These are phyloP conservation scores for Mesoclemmys tuberculata DNA, from an alignment of 2,113 vertebrate genomes.

Conservation along the genomic window DNA sequence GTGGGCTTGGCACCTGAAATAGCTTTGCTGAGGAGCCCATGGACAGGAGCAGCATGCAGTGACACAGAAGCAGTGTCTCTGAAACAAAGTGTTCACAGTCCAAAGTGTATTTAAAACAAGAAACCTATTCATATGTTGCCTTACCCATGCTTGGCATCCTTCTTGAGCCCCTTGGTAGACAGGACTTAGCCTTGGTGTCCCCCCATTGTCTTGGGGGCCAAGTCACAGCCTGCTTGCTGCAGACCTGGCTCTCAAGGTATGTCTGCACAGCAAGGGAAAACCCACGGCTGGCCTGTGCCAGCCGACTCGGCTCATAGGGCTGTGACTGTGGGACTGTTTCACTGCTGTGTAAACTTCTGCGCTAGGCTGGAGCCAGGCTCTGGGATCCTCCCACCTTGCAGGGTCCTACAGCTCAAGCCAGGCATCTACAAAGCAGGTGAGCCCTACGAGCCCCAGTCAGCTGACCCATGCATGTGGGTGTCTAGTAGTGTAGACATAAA, in stretches of 20 bases:
- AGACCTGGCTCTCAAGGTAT: not conserved
- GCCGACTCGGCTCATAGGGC: not conserved
- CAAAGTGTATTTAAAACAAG: no score
- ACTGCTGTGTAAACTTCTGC: not conserved
- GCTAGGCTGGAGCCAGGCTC: no score
- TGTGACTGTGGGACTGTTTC: not conserved
- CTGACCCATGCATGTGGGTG: no score
- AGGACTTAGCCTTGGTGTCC: not conserved
- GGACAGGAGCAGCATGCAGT: no score
- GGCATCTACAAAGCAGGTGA: no score
- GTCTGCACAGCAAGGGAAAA: not conserved
- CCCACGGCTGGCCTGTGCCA: not conserved
- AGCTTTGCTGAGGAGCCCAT: not conserved
- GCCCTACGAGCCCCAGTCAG: no score
- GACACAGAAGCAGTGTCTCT: not conserved
- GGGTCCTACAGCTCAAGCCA: no score
- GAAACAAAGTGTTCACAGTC: not conserved
- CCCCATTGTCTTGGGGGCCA: not conserved
- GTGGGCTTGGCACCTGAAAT: not conserved
- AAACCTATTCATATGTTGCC: not conserved
- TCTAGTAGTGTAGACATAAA: no score
- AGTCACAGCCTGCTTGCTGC: not conserved
- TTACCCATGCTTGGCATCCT: not conserved
- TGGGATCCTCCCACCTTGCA: no score
- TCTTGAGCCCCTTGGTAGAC: not conserved